Evolutionary conservation across 1,140 invertebrate genomes (phyloP), one percentile per base, ranked within the genome.

Genomic region (Habropoda laboriosa): DNA sequence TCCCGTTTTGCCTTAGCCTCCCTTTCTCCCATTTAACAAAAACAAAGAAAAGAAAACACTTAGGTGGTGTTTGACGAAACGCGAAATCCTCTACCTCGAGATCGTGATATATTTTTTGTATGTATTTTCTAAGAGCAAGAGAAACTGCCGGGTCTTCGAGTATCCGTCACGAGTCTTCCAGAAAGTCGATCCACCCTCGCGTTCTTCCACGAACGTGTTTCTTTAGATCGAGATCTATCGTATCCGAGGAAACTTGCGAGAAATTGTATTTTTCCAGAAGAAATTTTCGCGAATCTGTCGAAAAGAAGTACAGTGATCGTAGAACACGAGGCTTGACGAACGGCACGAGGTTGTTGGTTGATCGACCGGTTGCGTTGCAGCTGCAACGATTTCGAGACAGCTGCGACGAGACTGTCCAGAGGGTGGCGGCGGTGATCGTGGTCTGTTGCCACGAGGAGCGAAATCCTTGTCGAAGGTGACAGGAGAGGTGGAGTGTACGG

Each of bases 41-140:
- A n/a, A n/a, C n/a, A n/a, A n/a, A n/a, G n/a, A n/a, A n/a, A n/a
- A n/a, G n/a, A n/a, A n/a, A n/a, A n/a, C n/a, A n/a, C n/a, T n/a
- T n/a, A n/a, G n/a, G n/a, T n/a, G n/a, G n/a, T n/a, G n/a, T n/a
- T n/a, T n/a, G n/a, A n/a, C n/a, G n/a, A 27, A 67, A 16, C 57
- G 30, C 7, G 42, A 18, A 77, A 83, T 70, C 78, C 51, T 67
- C 82, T 84, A 84, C 82, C 78, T 85, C 83, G 53, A 81, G 49
- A 80, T 70, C 82, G 70, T 83, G 76, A 85, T 85, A 83, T 84
- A 85, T 85, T 60, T 84, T 84, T 85, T 78, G 40, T 77, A 85
- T 63, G 67, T 84, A 84, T 84, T 63, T 84, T 84, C 35, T 71
- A 78, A 51, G 32, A n/a, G 30, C 55, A 13, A 42, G 16, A 16